A percentile compares a stretch with the other conserved stretches of the same genome.
Evolutionary conservation across 2,888 invertebrate species (phyloP).

Genomic region (Sepioteuthis lessoniana): DNA sequence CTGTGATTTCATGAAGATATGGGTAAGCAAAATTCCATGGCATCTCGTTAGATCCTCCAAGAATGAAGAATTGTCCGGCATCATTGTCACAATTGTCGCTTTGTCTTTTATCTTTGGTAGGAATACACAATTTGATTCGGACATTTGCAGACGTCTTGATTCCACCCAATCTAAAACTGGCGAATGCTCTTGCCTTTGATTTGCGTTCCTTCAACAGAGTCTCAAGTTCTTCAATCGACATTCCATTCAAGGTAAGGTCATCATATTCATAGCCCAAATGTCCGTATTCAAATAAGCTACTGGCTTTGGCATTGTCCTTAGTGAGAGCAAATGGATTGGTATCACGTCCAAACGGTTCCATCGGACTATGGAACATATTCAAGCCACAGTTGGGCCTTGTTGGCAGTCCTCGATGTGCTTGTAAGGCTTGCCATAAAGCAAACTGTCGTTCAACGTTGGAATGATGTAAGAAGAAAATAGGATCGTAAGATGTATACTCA

Average conservation of each 20-base stretch:
- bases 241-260: constrained; percentile 53
- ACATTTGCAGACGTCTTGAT: constrained; percentile 55
- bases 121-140: constrained; percentile 51
- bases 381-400: constrained; percentile 50
- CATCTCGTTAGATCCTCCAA: constrained; percentile 57
- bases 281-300: constrained; percentile 50
- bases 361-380: constrained; percentile 48
- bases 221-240: constrained; percentile 51
- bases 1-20: constrained; percentile 55
- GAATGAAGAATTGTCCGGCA: constrained; percentile 56
- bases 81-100: constrained; percentile 48
- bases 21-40: constrained; percentile 54
- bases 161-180: constrained; percentile 54
- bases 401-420: constrained; percentile 51
- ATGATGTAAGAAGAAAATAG: constrained; percentile 56
- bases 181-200: constrained; percentile 51
- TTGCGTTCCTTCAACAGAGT: constrained; percentile 51
- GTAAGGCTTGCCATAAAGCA: constrained; percentile 54
- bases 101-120: constrained; percentile 40
- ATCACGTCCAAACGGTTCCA: constrained; percentile 50
- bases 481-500: constrained; percentile 56
- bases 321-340: constrained; percentile 49
- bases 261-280: constrained; percentile 53
- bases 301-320: constrained; percentile 46
- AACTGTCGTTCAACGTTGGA: constrained; percentile 56